Evolutionary conservation across 2,888 invertebrate genomes (phyloP).

Genomic region (Malthinus seriepunctatus): DNA sequence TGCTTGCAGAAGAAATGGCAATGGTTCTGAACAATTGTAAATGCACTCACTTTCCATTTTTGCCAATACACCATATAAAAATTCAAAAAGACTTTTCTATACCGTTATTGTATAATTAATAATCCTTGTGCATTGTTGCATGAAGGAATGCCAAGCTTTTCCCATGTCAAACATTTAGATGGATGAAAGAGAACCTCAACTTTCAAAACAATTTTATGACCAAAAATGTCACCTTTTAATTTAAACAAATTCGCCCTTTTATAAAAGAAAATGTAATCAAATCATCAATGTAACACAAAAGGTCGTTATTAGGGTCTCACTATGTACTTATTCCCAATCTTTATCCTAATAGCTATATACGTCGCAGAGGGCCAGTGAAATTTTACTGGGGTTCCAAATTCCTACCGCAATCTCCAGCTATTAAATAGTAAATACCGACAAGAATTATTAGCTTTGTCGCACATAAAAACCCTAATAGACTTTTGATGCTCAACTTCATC

Average conservation of each 20-base stretch:
- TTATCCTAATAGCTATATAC: constrained; percentile 28
- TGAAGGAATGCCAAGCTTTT: too few relatives aligned
- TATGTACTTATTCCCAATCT: constrained; percentile 29
- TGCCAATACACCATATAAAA: too few relatives aligned
- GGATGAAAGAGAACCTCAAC: too few relatives aligned
- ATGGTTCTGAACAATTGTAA: too few relatives aligned
- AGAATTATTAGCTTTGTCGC: constrained; percentile 31
- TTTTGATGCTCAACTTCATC: constrained; percentile 33
- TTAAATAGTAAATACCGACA: constrained; percentile 17
- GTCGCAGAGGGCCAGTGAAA: constrained; percentile 28
- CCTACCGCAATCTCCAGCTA: constrained; percentile 17
- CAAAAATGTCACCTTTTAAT: too few relatives aligned
- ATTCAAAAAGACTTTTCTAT: too few relatives aligned
- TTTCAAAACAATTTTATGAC: too few relatives aligned
- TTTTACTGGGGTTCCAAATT: constrained; percentile 26
- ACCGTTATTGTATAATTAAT: too few relatives aligned
- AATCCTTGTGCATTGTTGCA: too few relatives aligned
- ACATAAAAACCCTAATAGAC: constrained; percentile 38
- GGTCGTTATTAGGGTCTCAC: constrained; percentile 21
- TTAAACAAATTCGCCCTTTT: neutral
- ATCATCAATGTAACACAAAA: constrained; percentile 1
- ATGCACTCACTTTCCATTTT: too few relatives aligned
- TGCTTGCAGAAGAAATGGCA: too few relatives aligned
- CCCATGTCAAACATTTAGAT: too few relatives aligned
- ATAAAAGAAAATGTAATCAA: constrained; percentile 19